phyloP scores from a whole-genome alignment of 2,113 vertebrate genomes.

The Sus scrofa region T2T-Sscrofa CM000815.6:112349501-112350000 shows the following conservation, averaged over 20 bases:
- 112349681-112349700: too few species aligned
- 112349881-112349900: not conserved
- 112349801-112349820: not conserved
- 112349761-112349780: too few species aligned
- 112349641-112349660: too few species aligned
- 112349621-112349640: too few species aligned
- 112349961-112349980: slow-evolving; percentile 17
- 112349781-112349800: not conserved
- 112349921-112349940: not conserved
- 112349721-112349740: too few species aligned
- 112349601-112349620: too few species aligned
- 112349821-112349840: not conserved
- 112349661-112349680: too few species aligned
- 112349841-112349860: not conserved
- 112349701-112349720: too few species aligned
- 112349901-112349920: not conserved
- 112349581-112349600: too few species aligned
- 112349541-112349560: not conserved
- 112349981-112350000: not conserved
- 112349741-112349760: too few species aligned
- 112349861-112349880: not conserved
- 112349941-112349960: not conserved
- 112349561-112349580: not conserved
- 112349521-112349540: not conserved
- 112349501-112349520: not conserved